Conservation (phyloP, 1,140 invertebrate genomes). For the Nixonia krombeini region DNA sequence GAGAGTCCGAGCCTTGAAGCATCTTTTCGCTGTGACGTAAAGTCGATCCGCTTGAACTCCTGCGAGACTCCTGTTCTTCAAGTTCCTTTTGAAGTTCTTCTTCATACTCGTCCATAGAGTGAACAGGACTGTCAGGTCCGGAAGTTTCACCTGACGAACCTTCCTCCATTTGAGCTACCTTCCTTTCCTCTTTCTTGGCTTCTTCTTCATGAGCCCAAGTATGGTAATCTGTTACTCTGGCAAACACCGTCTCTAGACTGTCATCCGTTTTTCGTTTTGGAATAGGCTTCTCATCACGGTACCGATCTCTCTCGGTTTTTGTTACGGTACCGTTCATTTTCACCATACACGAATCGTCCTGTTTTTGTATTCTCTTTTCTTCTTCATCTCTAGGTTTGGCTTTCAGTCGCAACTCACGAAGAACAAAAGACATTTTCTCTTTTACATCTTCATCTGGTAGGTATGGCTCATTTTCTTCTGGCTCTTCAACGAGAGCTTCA, state of each 20-base stretch:
- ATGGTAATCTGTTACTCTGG: slow-evolving; percentile 71
- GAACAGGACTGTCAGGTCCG: slow-evolving; percentile 85
- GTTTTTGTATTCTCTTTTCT: slow-evolving; percentile 36
- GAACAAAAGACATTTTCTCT: slow-evolving; percentile 83
- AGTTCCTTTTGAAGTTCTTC: slow-evolving; percentile 59
- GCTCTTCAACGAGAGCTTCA: slow-evolving; percentile 74
- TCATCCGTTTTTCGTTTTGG: slow-evolving; percentile 65
- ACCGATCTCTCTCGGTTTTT: slow-evolving; percentile 54
- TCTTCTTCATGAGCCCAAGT: slow-evolving; percentile 67
- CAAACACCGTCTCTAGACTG: slow-evolving; percentile 67
- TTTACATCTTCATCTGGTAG: slow-evolving; percentile 81
- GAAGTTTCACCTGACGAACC: slow-evolving; percentile 87
- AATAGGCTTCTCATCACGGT: slow-evolving; percentile 61
- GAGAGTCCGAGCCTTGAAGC: slow-evolving; percentile 58
- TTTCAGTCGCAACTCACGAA: slow-evolving; percentile 81
- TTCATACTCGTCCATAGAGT: slow-evolving; percentile 82
- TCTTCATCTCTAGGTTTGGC: slow-evolving; percentile 68
- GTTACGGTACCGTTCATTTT: slow-evolving; percentile 57
- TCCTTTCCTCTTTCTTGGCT: slow-evolving; percentile 71
- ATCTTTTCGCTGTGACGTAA: slow-evolving; percentile 61
- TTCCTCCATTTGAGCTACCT: slow-evolving; percentile 64
- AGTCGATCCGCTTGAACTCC: slow-evolving; percentile 63
- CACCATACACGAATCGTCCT: slow-evolving; percentile 37
- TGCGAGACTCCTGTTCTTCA: slow-evolving; percentile 58
- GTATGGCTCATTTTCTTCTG: slow-evolving; percentile 72